phyloP scores from a whole-genome alignment of 2,113 vertebrate species.

The Steatornis caripensis region DNA sequence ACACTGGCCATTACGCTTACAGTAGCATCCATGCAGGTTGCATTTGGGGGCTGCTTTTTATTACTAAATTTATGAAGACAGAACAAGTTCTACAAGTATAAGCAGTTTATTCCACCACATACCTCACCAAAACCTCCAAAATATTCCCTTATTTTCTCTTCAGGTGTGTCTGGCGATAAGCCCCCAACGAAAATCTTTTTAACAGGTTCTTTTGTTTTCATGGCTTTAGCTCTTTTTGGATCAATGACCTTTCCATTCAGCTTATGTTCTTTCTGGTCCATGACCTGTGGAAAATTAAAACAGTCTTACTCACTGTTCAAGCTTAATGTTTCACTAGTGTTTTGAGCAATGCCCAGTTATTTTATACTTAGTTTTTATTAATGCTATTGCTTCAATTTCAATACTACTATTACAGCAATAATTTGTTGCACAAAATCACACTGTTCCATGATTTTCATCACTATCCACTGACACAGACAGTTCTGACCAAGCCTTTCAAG shows the following conservation, averaged over 20 bases:
- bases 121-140: conserved; percentile 96
- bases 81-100: not conserved
- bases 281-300: conserved; percentile 79
- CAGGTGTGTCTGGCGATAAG: conserved; percentile 95
- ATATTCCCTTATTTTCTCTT: conserved; percentile 97
- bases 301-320: not conserved
- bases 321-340: not conserved
- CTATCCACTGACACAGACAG: not conserved
- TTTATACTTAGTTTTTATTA: not conserved
- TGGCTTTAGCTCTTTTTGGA: conserved; percentile 98
- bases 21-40: not conserved
- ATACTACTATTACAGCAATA: not conserved
- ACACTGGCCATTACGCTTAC: not conserved
- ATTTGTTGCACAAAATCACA: not conserved
- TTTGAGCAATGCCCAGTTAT: not conserved
- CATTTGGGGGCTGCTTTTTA: not conserved
- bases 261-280: conserved; percentile 96
- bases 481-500: not conserved
- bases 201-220: conserved; percentile 97
- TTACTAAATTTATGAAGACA: not conserved
- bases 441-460: not conserved
- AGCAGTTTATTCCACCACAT: not conserved
- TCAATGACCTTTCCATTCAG: conserved; percentile 98
- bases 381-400: not conserved
- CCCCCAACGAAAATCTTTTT: conserved; percentile 99